Conservation (phyloP, 2,888 invertebrate species). For the Rhaphigaster nebulosa region DNA sequence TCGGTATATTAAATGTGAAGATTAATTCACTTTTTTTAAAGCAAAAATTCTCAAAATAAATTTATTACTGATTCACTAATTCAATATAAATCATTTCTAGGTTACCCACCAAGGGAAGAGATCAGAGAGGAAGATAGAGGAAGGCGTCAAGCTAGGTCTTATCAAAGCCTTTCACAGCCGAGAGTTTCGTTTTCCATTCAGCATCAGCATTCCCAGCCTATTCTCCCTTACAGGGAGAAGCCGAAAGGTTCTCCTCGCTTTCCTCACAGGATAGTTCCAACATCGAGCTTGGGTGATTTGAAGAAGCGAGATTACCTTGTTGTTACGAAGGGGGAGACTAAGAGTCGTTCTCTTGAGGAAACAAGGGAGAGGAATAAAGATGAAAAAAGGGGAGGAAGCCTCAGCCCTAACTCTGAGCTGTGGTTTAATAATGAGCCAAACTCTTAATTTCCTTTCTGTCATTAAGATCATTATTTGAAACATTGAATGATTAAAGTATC, state of each 20-base stretch:
- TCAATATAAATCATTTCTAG: background rate
- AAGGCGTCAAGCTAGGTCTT: slow-evolving; percentile 62
- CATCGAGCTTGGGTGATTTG: slow-evolving; percentile 72
- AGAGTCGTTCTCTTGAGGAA: slow-evolving; percentile 66
- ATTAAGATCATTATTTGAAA: too few relatives aligned
- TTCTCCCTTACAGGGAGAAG: slow-evolving; percentile 66
- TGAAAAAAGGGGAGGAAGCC: slow-evolving; percentile 53
- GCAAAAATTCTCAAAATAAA: background rate
- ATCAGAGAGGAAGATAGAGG: slow-evolving; percentile 57
- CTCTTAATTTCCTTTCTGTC: background rate
- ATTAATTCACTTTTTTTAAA: background rate
- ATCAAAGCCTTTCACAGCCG: slow-evolving; percentile 63
- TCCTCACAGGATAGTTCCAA: slow-evolving; percentile 80
- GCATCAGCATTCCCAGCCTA: slow-evolving; percentile 64
- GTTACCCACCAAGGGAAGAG: slow-evolving; percentile 51
- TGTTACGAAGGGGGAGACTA: slow-evolving; percentile 59
- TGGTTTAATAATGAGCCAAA: slow-evolving; percentile 54
- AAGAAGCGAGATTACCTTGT: slow-evolving; percentile 59
- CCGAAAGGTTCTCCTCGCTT: slow-evolving; percentile 81
- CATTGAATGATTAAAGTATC: background rate
- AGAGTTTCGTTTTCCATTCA: slow-evolving; percentile 64
- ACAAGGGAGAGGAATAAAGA: slow-evolving; percentile 60
- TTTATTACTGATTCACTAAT: background rate
- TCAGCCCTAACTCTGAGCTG: slow-evolving; percentile 58
- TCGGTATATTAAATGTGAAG: too few relatives aligned